Conservation (phyloP, 64 coral and sea anemone genomes). For the Cladopsammia gracilis region DNA sequence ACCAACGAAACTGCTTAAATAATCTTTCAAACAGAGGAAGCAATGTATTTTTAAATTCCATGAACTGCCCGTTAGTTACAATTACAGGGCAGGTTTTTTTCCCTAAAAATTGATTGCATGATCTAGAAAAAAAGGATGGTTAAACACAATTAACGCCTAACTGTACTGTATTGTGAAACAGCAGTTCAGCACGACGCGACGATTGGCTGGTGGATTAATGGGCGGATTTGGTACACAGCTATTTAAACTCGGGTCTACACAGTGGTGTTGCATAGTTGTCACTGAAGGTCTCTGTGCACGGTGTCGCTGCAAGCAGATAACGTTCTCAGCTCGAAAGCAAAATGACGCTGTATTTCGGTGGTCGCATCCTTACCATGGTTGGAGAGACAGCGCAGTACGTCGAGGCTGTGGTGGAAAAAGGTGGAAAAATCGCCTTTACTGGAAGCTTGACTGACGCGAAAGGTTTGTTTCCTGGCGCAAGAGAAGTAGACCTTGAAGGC, state of each 20-base stretch:
- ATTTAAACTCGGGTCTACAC: background rate
- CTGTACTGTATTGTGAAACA: no score
- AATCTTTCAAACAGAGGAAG: no score
- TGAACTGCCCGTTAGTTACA: no score
- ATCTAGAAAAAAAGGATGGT: no score
- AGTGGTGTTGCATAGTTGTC: background rate
- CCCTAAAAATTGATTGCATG: no score
- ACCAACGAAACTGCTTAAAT: no score
- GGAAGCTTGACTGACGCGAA: constrained; percentile 31
- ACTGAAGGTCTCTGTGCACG: background rate
- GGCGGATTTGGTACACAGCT: background rate
- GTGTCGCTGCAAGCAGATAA: background rate
- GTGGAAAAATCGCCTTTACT: constrained; percentile 46
- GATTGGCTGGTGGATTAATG: background rate
- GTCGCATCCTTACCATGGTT: constrained; percentile 56
- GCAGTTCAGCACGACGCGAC: no score
- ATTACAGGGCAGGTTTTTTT: no score
- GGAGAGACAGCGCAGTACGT: constrained; percentile 37
- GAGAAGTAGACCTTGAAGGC: constrained; percentile 6
- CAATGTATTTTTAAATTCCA: no score
- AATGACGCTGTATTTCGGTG: constrained; percentile 43
- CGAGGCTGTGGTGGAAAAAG: constrained; percentile 60
- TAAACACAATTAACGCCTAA: no score
- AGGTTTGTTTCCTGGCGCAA: background rate
- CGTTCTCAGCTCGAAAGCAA: background rate